These are phyloP conservation scores for Eurystomus gularis DNA, from an alignment of 2,113 vertebrate genomes.

Conservation along the genomic window DNA sequence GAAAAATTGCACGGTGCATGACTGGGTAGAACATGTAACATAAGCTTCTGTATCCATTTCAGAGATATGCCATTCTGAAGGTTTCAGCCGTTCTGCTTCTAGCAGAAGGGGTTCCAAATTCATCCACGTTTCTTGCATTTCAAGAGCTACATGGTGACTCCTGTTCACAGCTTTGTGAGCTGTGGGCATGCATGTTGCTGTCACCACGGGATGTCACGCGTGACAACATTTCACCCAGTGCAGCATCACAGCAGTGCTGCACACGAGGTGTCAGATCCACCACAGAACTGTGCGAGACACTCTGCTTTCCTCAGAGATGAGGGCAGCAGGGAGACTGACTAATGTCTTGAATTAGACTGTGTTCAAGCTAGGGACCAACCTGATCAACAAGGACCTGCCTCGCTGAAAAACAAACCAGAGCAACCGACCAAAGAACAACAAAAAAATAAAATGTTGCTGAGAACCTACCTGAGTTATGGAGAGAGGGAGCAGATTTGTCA, in stretches of 20 bases:
- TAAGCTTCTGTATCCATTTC: not conserved
- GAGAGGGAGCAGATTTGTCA: not conserved
- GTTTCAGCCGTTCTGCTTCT: not conserved
- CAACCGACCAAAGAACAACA: no score
- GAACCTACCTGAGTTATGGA: not conserved
- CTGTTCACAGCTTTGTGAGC: not conserved
- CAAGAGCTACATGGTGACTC: not conserved
- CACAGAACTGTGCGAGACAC: not conserved
- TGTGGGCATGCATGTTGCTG: not conserved
- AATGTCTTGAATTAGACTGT: not conserved
- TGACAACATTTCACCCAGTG: accelerated
- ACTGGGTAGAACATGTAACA: not conserved
- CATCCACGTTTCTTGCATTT: not conserved
- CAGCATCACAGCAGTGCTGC: not conserved
- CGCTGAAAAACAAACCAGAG: not conserved
- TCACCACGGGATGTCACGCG: accelerated
- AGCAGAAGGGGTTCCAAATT: not conserved
- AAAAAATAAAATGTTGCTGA: not conserved
- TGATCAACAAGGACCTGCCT: not conserved
- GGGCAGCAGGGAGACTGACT: not conserved
- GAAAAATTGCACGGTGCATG: not conserved
- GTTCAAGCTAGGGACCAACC: not conserved
- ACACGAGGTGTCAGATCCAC: not conserved
- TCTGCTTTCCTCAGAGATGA: not conserved
- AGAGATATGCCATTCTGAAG: not conserved